phyloP scores from a whole-genome alignment of 2,113 vertebrate species.

The Myrmophylax atrothorax region DNA sequence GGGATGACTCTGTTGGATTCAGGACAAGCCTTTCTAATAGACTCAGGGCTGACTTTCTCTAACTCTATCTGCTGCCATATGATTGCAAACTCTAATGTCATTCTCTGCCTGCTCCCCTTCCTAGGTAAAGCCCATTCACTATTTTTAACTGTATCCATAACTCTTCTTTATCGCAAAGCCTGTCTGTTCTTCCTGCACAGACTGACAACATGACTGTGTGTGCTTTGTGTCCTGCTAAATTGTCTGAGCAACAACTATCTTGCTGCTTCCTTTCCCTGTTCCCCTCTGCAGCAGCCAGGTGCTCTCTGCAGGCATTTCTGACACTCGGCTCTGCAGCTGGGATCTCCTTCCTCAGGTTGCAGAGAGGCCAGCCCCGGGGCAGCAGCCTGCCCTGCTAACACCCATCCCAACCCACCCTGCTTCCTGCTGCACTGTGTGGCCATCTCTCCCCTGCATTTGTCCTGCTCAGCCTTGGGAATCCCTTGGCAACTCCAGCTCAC shows the following conservation, averaged over 20 bases:
- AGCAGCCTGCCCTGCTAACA: not conserved
- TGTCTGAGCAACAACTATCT: not conserved
- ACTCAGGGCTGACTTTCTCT: not conserved
- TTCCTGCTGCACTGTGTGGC: not conserved
- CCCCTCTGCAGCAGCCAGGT: not conserved
- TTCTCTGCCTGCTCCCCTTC: slow-evolving; percentile 3
- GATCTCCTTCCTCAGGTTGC: not conserved
- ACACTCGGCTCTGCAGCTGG: not conserved
- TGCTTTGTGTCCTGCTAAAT: not conserved
- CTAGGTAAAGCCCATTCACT: slow-evolving; percentile 18
- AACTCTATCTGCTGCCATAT: not conserved
- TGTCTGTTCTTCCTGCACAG: not conserved
- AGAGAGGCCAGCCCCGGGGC: not conserved
- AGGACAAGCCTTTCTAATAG: not conserved
- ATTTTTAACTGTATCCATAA: not conserved
- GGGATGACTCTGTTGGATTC: not conserved
- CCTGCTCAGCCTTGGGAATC: not conserved
- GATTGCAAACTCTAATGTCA: not conserved
- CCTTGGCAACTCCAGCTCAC: not conserved
- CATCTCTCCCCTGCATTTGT: not conserved
- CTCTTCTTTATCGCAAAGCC: not conserved
- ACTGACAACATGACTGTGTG: not conserved
- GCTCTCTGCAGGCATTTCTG: not conserved
- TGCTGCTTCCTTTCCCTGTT: not conserved
- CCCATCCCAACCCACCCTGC: not conserved